A percentile compares a stretch with the other conserved stretches of the same genome.
Evolutionary conservation across 2,888 invertebrate species (phyloP).

Genomic region (Stegophylla sp.): DNA sequence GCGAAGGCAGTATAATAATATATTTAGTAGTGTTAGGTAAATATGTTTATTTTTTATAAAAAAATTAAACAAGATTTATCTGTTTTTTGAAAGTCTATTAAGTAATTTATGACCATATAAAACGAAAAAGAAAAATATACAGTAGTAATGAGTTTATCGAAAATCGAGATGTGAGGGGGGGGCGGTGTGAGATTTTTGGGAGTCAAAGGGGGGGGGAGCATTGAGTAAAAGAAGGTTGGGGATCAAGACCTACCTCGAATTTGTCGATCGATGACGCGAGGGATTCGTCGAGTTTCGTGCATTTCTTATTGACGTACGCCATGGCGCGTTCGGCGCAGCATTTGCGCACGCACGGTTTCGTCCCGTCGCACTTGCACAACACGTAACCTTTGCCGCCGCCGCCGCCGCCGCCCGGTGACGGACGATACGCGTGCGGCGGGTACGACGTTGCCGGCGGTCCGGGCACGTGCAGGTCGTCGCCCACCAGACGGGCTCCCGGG

Average conservation of each 20-base stretch:
- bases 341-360: constrained; percentile 8
- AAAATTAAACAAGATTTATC: too few species aligned
- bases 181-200: too few species aligned
- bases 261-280: not conserved
- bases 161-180: too few species aligned
- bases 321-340: constrained; percentile 9
- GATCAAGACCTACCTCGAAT: constrained; percentile 5
- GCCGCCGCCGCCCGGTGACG: not conserved
- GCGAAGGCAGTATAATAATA: too few species aligned
- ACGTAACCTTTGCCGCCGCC: not conserved
- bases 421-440: not conserved
- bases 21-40: too few species aligned
- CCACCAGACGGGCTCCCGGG: not conserved
- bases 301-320: not conserved
- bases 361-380: constrained; percentile 16
- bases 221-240: too few species aligned
- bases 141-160: too few species aligned
- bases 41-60: too few species aligned
- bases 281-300: not conserved
- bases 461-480: constrained; percentile 1
- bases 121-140: too few species aligned
- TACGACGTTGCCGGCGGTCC: not conserved
- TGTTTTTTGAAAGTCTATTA: too few species aligned
- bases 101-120: too few species aligned
- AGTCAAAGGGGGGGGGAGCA: too few species aligned